phyloP scores from a whole-genome alignment of 2,797 vertebrate genomes.

The Hoplostethus mediterraneus region DNA sequence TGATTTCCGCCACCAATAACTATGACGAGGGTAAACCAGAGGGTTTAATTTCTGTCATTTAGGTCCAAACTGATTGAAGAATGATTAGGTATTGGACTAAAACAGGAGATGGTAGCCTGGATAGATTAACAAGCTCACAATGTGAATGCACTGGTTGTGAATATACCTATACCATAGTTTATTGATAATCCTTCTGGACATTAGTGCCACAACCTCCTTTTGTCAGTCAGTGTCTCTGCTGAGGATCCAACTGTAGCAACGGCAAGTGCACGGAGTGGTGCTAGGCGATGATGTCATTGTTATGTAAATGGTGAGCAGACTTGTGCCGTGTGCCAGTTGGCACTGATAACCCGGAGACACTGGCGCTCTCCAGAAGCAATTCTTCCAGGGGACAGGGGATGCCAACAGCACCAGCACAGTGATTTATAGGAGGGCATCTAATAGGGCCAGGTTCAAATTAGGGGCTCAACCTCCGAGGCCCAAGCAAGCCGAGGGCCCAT shows the following conservation, averaged over 20 bases:
- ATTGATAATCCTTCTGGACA: slow-evolving; percentile 1
- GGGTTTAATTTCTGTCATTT: not conserved
- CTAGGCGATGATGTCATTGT: slow-evolving; percentile 82
- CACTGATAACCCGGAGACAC: slow-evolving; percentile 56
- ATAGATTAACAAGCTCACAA: not conserved
- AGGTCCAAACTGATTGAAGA: not conserved
- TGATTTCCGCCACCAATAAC: slow-evolving; percentile 6
- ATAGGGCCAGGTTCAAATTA: slow-evolving; percentile 1
- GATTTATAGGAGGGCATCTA: not conserved
- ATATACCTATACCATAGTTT: not conserved
- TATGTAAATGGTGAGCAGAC: slow-evolving; percentile 79
- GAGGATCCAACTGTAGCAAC: slow-evolving; percentile 38
- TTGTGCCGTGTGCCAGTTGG: slow-evolving; percentile 77
- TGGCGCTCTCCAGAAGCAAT: slow-evolving; percentile 55
- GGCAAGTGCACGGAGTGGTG: slow-evolving; percentile 50
- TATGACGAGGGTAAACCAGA: not conserved
- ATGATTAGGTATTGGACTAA: not conserved
- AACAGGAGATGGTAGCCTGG: not conserved
- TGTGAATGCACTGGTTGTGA: not conserved
- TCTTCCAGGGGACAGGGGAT: slow-evolving; percentile 19
- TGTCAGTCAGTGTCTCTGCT: slow-evolving; percentile 20
- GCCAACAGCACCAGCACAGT: slow-evolving; percentile 7
- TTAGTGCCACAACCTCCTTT: slow-evolving; percentile 3
- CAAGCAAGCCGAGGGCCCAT: not conserved
- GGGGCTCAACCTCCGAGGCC: not conserved